phyloP scores from a whole-genome alignment of 1,140 invertebrate genomes.

The Platyscapa corneri region DNA sequence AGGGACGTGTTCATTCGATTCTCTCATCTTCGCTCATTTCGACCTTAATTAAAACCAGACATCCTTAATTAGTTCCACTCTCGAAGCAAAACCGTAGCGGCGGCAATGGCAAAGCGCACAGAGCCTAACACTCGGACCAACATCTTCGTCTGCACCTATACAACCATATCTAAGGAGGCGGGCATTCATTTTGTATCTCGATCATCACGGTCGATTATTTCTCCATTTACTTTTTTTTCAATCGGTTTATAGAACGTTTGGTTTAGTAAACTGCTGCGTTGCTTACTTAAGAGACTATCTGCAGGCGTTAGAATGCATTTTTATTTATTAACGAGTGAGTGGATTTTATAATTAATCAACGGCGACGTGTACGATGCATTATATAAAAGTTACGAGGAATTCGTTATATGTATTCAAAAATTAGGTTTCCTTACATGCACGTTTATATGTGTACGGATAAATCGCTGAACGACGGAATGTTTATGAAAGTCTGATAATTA shows the following conservation, averaged over 20 bases:
- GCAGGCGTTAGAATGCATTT: conserved; percentile 1
- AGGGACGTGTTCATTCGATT: conserved; percentile 53
- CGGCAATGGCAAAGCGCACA: conserved; percentile 30
- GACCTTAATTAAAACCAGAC: conserved; percentile 61
- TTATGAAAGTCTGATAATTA: conserved; percentile 5
- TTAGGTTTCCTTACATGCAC: neutral
- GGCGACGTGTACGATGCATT: conserved; percentile 12
- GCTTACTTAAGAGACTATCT: conserved; percentile 38
- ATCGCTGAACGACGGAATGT: conserved; percentile 30
- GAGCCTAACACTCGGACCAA: conserved; percentile 1
- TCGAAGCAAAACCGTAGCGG: conserved; percentile 22
- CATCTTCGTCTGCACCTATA: conserved; percentile 2
- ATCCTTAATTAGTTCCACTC: conserved; percentile 55
- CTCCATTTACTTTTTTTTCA: conserved; percentile 19
- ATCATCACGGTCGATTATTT: conserved; percentile 35
- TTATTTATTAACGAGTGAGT: conserved; percentile 36
- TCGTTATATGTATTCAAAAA: neutral
- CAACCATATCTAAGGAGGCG: neutral
- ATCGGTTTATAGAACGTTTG: neutral
- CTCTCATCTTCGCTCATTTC: conserved; percentile 55
- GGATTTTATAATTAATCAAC: conserved; percentile 50
- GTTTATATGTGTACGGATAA: neutral
- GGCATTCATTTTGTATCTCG: conserved; percentile 24
- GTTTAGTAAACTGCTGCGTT: conserved; percentile 10
- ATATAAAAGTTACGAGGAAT: conserved; percentile 1